phyloP scores from a whole-genome alignment of 2,797 vertebrate genomes.

The Enteromius anoplus region DNA sequence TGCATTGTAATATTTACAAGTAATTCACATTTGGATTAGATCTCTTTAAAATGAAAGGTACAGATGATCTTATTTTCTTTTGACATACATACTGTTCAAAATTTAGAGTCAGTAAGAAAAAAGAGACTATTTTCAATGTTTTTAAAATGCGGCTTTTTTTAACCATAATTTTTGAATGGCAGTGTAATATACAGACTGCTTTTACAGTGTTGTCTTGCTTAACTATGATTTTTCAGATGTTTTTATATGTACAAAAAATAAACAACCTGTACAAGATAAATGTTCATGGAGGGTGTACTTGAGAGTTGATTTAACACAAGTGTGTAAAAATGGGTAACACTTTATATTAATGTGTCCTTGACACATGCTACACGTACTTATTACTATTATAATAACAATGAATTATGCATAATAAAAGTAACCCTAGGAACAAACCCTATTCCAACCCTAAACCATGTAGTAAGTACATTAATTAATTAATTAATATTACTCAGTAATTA shows the following conservation, averaged over 20 bases:
- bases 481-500: no score
- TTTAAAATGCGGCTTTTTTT: not conserved
- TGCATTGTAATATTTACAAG: not conserved
- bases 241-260: not conserved
- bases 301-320: not conserved
- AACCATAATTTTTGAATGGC: not conserved
- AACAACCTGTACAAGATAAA: not conserved
- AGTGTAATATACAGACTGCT: not conserved
- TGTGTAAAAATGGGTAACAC: not conserved
- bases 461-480: no score
- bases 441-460: no score
- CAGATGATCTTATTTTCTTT: not conserved
- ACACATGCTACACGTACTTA: no score
- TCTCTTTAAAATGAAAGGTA: not conserved
- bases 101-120: not conserved
- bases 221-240: not conserved
- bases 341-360: no score
- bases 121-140: not conserved
- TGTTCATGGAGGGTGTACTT: not conserved
- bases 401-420: no score
- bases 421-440: no score
- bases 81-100: not conserved
- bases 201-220: not conserved
- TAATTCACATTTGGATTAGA: not conserved
- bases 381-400: no score